These are phyloP conservation scores for Pangasius krempfi DNA, from an alignment of 2,797 vertebrate genomes.

Conservation along the genomic window DNA sequence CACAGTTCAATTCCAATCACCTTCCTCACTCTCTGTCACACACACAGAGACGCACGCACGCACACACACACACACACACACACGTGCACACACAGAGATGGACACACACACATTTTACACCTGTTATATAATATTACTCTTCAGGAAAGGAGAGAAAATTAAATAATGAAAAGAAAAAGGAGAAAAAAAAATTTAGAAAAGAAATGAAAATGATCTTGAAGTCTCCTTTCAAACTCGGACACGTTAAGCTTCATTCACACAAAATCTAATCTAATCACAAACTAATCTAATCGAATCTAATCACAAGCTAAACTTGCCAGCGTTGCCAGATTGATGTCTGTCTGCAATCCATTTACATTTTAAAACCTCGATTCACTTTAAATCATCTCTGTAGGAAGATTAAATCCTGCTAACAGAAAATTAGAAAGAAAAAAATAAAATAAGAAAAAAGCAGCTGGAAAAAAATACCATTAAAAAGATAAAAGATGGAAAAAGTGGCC, in stretches of 20 bases:
- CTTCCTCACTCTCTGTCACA: constrained; percentile 85
- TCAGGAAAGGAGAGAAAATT: no score
- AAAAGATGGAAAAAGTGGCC: neutral
- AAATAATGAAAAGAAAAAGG: no score
- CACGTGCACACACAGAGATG: no score
- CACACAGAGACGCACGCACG: neutral
- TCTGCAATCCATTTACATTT: neutral
- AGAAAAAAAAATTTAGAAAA: neutral
- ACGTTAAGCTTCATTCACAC: no score
- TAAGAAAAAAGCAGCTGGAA: no score
- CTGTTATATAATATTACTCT: no score
- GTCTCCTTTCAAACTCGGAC: neutral
- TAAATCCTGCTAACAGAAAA: neutral
- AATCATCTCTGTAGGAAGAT: neutral
- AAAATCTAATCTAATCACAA: no score
- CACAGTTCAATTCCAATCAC: constrained; percentile 95
- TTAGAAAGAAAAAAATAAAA: no score
- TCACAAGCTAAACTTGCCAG: no score
- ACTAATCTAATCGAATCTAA: no score
- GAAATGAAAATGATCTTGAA: neutral
- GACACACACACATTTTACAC: no score
- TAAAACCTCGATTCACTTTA: neutral
- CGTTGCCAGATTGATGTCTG: neutral
- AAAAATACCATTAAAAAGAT: neutral
- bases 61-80: neutral